phyloP scores from a whole-genome alignment of 2,113 vertebrate species.

The Percopsis transmontana region DNA sequence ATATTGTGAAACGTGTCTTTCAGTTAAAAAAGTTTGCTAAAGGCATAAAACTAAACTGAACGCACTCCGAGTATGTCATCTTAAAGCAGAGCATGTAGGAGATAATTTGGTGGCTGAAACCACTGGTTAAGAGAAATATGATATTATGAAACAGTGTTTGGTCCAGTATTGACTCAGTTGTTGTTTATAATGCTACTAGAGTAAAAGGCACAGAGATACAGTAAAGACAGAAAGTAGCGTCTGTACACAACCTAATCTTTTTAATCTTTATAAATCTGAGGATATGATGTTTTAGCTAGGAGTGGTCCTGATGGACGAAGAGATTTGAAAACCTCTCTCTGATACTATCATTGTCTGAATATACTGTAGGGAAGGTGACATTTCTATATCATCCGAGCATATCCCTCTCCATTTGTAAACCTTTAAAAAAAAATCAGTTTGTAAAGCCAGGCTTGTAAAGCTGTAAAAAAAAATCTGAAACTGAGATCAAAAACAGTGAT shows the following conservation, averaged over 20 bases:
- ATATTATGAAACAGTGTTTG: neutral
- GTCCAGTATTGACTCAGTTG: too few relatives aligned
- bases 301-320: neutral
- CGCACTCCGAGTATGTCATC: neutral
- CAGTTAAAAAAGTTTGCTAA: too few relatives aligned
- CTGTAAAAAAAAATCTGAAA: neutral
- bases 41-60: neutral
- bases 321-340: too few relatives aligned
- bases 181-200: neutral
- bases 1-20: too few relatives aligned
- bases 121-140: constrained; percentile 2
- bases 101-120: neutral
- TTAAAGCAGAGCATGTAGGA: neutral
- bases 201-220: neutral
- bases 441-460: neutral
- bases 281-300: neutral
- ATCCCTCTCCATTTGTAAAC: neutral
- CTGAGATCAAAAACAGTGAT: neutral
- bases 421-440: neutral
- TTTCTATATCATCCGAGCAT: neutral
- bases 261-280: constrained; percentile 3
- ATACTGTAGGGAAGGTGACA: too few relatives aligned
- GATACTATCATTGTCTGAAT: too few relatives aligned
- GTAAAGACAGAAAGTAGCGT: neutral
- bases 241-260: neutral